These are phyloP conservation scores for Anthophora plumipes DNA, from an alignment of 2,888 invertebrate genomes.

Conservation along the genomic window DNA sequence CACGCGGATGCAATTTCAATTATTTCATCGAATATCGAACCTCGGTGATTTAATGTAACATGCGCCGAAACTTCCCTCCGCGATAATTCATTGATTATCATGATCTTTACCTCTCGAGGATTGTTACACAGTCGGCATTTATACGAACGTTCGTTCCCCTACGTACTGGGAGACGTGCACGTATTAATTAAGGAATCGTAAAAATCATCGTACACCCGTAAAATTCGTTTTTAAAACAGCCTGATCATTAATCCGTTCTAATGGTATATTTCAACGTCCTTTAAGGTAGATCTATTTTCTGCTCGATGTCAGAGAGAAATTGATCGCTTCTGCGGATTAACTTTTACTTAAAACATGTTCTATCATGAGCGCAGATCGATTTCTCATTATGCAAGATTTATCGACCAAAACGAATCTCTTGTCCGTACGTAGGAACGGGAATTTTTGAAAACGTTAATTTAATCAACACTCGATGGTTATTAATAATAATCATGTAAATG, in stretches of 20 bases:
- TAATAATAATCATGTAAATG: background rate
- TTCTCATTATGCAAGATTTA: background rate
- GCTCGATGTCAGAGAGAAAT: background rate
- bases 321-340: conserved; percentile 9
- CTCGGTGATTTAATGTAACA: background rate
- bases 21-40: conserved; percentile 24
- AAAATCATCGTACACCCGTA: background rate
- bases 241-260: conserved; percentile 9
- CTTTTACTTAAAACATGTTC: background rate
- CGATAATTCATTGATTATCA: conserved; percentile 11
- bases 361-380: background rate
- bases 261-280: conserved; percentile 2
- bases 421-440: background rate
- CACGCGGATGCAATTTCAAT: conserved; percentile 29
- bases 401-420: background rate
- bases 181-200: conserved; percentile 28
- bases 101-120: background rate
- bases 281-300: background rate
- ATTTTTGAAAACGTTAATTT: background rate
- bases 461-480: background rate
- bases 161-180: background rate
- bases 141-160: background rate
- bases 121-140: background rate
- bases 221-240: conserved; percentile 2
- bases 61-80: background rate